These are phyloP conservation scores for Embidobia sp. DNA, from an alignment of 2,888 invertebrate species.

Conservation along the genomic window DNA sequence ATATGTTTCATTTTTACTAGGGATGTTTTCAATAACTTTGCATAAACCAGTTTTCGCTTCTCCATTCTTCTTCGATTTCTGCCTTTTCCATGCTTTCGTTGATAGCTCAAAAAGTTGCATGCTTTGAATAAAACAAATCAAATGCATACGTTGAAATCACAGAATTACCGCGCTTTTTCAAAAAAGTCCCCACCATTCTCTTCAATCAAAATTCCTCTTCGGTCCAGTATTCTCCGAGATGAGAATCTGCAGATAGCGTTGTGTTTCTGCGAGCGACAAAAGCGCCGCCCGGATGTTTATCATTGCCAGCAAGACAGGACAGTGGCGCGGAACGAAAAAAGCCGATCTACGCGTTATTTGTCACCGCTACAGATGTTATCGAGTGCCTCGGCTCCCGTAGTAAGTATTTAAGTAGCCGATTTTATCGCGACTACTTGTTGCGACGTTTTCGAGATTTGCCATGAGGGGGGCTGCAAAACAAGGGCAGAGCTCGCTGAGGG, in stretches of 20 bases:
- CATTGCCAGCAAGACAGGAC: constrained; percentile 59
- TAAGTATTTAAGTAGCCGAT: constrained; percentile 59
- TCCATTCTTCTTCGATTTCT: no score
- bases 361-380: constrained; percentile 61
- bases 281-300: constrained; percentile 58
- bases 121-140: no score
- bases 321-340: constrained; percentile 60
- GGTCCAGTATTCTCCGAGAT: constrained; percentile 25
- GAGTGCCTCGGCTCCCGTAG: constrained; percentile 55
- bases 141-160: no score
- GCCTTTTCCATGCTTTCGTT: no score
- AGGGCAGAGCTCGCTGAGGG: neutral
- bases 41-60: no score
- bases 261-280: constrained; percentile 55
- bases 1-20: no score
- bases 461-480: constrained; percentile 7
- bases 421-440: constrained; percentile 54
- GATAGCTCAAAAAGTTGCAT: no score
- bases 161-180: no score
- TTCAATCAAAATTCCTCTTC: constrained; percentile 55
- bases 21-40: no score
- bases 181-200: neutral
- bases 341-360: constrained; percentile 66
- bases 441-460: constrained; percentile 49
- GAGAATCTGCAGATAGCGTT: constrained; percentile 35